Base-by-base conservation (phyloP, 2,888 invertebrate species). In the Acleris emargana region DNA sequence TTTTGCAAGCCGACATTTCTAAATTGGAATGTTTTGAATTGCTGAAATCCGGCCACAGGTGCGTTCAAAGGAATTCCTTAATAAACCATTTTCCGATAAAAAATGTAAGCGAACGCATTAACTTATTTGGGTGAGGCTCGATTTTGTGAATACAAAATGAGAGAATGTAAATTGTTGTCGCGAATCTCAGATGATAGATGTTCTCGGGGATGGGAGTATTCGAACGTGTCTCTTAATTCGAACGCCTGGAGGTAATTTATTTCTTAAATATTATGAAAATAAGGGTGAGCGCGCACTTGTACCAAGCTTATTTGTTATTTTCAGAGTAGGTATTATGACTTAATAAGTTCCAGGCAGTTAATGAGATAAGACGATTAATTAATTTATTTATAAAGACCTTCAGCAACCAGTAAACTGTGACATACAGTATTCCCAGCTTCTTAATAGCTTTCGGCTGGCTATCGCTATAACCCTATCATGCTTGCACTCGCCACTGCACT, bases 1-100 rank as follows among this genome's bases (percentile, higher is more conserved):
- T 76, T 77, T 77, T 75, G 59, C 68, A 53, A 67, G 69, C 71
- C 70, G 67, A 73, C 76, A 72, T 73, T 66, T 66, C 76, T 73
- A 80, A 81, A 82, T 83, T 83, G 78, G 73, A 83, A 83, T 82
- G 77, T 83, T 84, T 83, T 79, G 82, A 81, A 84, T 81, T 77
- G 77, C 79, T 77, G 76, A 79, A 82, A 79, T 72, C 73, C 75
- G 73, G 73, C 70, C 79, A 69, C 83, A 83, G 81, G 81, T 82
- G 82, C 74, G 72, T 68, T 77, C 78, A 80, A 83, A 82, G 74
- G 75, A 73, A 80, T 80, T 74, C 76, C 73, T 70, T 78, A 79
- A 78, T 81, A 81, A 79, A 79, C 78, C 79, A 76, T 79, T 79
- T 70, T 45, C 73, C 77, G 70, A 78, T 79, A 75, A 71, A 72